Conservation (phyloP, 2,888 invertebrate genomes). For the Diarsia dahlii region DNA sequence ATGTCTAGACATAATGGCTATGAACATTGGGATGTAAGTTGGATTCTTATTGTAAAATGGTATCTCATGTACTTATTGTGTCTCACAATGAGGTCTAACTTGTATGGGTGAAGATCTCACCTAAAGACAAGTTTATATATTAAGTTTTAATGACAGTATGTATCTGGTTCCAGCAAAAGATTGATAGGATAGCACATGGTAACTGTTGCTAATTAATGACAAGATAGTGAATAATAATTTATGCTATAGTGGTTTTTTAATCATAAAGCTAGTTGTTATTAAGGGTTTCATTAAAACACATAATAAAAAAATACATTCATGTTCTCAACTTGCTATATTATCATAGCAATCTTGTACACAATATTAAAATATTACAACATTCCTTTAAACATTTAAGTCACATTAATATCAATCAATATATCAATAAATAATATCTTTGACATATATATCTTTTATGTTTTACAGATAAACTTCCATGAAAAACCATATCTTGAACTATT, state of each 20-base stretch:
- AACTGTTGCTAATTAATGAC: neutral
- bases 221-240: no score
- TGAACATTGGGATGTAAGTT: constrained; percentile 97
- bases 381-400: neutral
- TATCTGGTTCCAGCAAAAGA: neutral
- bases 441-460: constrained; percentile 23
- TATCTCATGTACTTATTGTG: no score
- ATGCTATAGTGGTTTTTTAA: neutral
- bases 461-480: constrained; percentile 93
- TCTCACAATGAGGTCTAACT: neutral
- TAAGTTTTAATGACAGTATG: neutral
- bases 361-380: neutral
- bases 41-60: constrained; percentile 3
- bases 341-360: constrained; percentile 8
- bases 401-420: neutral
- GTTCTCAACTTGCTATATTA: constrained; percentile 14
- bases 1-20: constrained; percentile 96
- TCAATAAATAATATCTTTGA: constrained; percentile 21
- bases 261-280: neutral
- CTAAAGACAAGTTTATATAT: neutral
- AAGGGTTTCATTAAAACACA: neutral
- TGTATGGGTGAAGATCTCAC: neutral
- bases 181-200: no score
- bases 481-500: constrained; percentile 93
- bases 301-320: constrained; percentile 11